Evolutionary conservation across 2,888 invertebrate species (phyloP), one percentile per base, ranked within the genome.

Genomic region (Agapetus fuscipes): DNA sequence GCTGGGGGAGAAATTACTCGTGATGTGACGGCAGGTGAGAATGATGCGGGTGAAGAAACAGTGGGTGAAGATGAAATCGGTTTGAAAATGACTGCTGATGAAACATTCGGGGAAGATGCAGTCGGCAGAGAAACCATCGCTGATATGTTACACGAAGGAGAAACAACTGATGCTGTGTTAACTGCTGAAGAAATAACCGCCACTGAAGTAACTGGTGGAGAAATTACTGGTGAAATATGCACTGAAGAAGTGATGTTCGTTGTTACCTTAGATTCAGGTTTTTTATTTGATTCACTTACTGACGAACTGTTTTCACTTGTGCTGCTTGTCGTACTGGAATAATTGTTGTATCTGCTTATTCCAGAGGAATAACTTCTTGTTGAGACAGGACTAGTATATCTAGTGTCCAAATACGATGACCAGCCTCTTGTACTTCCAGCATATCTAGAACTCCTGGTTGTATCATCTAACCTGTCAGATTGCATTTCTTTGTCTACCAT

Each of bases 401-500:
- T 64, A 51, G 61, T 53, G 47, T 66, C 66, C 27, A 79, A 61
- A 53, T 76, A 80, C 29, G 77, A 72, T 2, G 77, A 71, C 80
- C 80, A 81, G 39, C 78, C 62, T 51, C 78, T 71, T n/a, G 75
- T 71, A 7, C 72, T 66, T 45, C 61, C 62, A 12, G 61, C 64
- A 59, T 76, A 83, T 50, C 81, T 64, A 33, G 80, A 76, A 31
- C 72, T 70, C 48, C 80, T 69, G 2, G 82, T 76, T 0, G 76
- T 64, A 50, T 83, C 83, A 47, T 83, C 83, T 52, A 77, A 53
- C 36, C 80, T 66, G 54, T 85, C 84, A 1, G 81, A 80, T 52
- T 86, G 86, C 34, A 81, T 73, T 60, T 77, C 81, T 55, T 80
- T 79, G 50, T 85, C 80, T n/a, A 70, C 54, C 61, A 70, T 78